Percentiles rank a stretch among this genome's conserved stretches.
These are phyloP conservation scores for Arvicola amphibius DNA, from an alignment of 2,797 vertebrate genomes.

Conservation along the genomic window DNA sequence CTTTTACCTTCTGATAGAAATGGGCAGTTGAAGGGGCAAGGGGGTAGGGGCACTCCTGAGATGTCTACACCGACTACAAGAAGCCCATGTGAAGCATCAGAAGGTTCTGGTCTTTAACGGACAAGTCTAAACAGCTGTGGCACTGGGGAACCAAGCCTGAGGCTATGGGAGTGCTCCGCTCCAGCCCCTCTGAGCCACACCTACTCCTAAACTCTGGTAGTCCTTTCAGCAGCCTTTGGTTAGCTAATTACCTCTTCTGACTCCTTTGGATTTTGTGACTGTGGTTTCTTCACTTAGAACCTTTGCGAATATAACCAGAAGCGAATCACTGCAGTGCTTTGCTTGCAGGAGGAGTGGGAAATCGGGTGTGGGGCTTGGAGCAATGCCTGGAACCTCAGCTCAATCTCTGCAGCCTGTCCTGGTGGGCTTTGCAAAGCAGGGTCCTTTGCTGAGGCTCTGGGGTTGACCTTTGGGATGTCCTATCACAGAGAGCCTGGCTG, in stretches of 20 bases:
- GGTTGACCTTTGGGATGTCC: not conserved
- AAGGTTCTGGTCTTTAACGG: rapidly evolving
- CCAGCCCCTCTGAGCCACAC: not conserved
- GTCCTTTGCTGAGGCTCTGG: not conserved
- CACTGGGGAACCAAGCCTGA: not conserved
- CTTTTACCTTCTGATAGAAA: conserved; percentile 18
- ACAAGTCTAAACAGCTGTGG: not conserved
- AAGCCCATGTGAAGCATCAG: not conserved
- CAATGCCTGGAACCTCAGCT: not conserved
- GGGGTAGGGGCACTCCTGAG: not conserved
- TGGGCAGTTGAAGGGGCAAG: not conserved
- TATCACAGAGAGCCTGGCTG: not conserved
- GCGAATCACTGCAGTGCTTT: not conserved
- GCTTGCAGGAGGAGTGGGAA: not conserved
- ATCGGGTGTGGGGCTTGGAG: not conserved
- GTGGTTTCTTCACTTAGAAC: not conserved
- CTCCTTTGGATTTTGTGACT: conserved; percentile 3
- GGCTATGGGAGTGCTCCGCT: not conserved
- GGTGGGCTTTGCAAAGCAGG: not conserved
- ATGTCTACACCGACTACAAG: not conserved
- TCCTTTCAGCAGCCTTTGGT: not conserved
- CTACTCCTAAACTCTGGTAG: not conserved
- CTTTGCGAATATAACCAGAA: not conserved
- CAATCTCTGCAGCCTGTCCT: not conserved
- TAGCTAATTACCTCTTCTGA: not conserved